These are phyloP conservation scores for Melieria picta DNA, from an alignment of 2,888 invertebrate species.

Conservation along the genomic window DNA sequence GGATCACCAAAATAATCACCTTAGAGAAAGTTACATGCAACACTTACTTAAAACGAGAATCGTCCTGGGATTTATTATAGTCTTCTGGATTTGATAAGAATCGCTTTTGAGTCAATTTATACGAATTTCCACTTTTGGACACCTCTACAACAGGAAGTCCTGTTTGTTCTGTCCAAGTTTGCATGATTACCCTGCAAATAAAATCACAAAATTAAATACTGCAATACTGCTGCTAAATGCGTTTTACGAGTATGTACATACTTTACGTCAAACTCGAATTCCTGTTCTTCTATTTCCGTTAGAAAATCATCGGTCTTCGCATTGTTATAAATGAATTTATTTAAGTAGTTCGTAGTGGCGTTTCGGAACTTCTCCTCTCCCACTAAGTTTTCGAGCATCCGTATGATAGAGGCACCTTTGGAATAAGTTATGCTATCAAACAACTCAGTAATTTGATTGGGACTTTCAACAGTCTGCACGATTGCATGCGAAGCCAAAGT, in stretches of 20 bases:
- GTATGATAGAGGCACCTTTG: constrained; percentile 89
- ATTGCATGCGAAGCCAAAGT: constrained; percentile 90
- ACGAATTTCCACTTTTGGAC: constrained; percentile 66
- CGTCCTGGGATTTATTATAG: constrained; percentile 66
- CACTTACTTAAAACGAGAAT: constrained; percentile 68
- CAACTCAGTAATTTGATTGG: constrained; percentile 89
- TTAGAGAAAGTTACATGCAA: neutral
- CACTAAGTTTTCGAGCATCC: constrained; percentile 88
- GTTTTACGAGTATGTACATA: constrained; percentile 40
- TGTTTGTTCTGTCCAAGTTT: constrained; percentile 91
- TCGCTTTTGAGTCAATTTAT: constrained; percentile 76
- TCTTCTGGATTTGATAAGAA: constrained; percentile 78
- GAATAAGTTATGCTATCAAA: constrained; percentile 92
- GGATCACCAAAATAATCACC: too few relatives aligned
- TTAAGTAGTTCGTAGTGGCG: constrained; percentile 80
- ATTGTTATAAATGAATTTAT: constrained; percentile 75
- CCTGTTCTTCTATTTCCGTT: constrained; percentile 69
- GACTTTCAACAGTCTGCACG: constrained; percentile 83
- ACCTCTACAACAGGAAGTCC: constrained; percentile 84
- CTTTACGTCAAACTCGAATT: constrained; percentile 67
- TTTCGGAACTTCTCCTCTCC: constrained; percentile 73
- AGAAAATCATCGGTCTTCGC: constrained; percentile 85
- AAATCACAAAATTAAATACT: constrained; percentile 13
- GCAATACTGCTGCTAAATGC: constrained; percentile 4
- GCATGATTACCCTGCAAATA: constrained; percentile 73